Conservation (phyloP, 1,140 invertebrate genomes). For the Macrobrachium rosenbergii region DNA sequence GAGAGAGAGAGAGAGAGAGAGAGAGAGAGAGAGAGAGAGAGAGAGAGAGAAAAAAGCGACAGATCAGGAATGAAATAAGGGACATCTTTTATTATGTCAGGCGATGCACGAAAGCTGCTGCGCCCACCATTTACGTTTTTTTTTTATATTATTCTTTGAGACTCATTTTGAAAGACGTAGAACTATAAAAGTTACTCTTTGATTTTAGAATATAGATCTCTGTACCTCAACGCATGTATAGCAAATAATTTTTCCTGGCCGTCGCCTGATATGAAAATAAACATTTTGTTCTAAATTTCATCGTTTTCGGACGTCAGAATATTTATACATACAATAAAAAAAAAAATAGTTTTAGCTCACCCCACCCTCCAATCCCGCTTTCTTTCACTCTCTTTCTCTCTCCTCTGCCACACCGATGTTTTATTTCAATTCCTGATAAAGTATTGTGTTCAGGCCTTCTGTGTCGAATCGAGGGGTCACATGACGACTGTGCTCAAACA, state of each 20-base stretch:
- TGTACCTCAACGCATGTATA: too few relatives aligned
- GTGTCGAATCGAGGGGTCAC: neutral
- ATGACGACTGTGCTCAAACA: neutral
- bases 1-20: constrained; percentile 55
- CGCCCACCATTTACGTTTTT: too few relatives aligned
- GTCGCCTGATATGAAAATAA: too few relatives aligned
- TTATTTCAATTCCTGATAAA: neutral
- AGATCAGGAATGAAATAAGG: constrained; percentile 40
- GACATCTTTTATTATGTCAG: neutral
- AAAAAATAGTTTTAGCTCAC: neutral
- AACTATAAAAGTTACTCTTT: too few relatives aligned
- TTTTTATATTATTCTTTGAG: too few relatives aligned
- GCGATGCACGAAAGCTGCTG: too few relatives aligned
- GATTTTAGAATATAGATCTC: too few relatives aligned
- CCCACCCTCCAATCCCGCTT: neutral
- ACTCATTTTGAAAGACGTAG: too few relatives aligned
- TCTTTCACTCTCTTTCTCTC: too few relatives aligned
- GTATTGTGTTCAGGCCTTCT: neutral
- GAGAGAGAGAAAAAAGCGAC: constrained; percentile 49
- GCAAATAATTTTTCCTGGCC: too few relatives aligned
- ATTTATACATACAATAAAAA: constrained; percentile 20
- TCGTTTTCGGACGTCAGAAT: neutral
- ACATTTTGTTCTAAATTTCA: neutral
- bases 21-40: constrained; percentile 50
- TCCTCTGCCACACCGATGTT: neutral